Evolutionary conservation across 2,888 invertebrate genomes (phyloP).

Genomic region (Tiliacea citrago): DNA sequence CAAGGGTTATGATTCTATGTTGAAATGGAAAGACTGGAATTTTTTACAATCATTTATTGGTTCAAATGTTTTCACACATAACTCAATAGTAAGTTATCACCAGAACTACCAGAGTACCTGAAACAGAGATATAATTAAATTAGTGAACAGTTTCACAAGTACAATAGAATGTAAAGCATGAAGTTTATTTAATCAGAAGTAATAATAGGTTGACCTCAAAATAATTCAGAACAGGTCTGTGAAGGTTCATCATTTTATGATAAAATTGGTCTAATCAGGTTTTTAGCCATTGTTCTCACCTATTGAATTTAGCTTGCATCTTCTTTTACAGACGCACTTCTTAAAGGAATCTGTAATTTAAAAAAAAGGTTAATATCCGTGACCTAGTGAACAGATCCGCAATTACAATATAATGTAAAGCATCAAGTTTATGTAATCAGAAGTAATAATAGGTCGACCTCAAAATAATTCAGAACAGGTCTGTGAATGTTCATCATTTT

Average conservation of each 20-base stretch:
- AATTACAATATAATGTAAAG: not conserved
- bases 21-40: constrained; percentile 5
- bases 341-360: constrained; percentile 8
- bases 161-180: not conserved
- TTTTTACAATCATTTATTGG: constrained; percentile 17
- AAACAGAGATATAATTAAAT: constrained; percentile 33
- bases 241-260: constrained; percentile 81
- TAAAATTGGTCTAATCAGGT: too few relatives aligned
- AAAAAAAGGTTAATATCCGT: not conserved
- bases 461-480: constrained; percentile 88
- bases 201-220: constrained; percentile 78
- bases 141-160: not conserved
- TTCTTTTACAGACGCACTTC: not conserved
- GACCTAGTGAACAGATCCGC: not conserved
- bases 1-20: too few relatives aligned
- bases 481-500: constrained; percentile 86
- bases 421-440: constrained; percentile 63
- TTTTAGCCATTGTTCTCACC: constrained; percentile 26
- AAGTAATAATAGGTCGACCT: constrained; percentile 73
- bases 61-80: not conserved
- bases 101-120: constrained; percentile 38
- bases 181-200: constrained; percentile 65
- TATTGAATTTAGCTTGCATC: not conserved
- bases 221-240: constrained; percentile 89
- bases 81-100: not conserved